Evolutionary conservation across 2,888 invertebrate species (phyloP), one percentile per base, ranked within the genome.

Genomic region (Eupithecia subumbrata): DNA sequence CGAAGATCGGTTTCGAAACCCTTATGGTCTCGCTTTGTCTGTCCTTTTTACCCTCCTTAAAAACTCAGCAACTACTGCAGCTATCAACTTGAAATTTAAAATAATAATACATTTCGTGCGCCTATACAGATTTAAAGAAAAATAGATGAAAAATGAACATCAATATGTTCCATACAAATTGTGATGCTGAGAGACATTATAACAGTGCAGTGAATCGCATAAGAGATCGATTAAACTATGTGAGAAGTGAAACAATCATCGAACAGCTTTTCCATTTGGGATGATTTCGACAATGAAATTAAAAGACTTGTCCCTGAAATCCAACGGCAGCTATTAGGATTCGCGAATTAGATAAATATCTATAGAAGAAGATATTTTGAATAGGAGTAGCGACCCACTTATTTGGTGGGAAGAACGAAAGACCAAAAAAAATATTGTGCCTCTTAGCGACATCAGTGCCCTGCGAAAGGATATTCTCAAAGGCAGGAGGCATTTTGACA

Each of bases 161-260:
- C n/a, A n/a, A n/a, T n/a, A n/a, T n/a, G n/a, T n/a, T n/a, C n/a
- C n/a, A n/a, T n/a, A n/a, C n/a, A n/a, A n/a, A n/a, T n/a, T n/a
- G n/a, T n/a, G n/a, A n/a, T n/a, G n/a, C n/a, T 43, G 43, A 48
- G 37, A 67, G 48, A 69, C 69, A 69, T 69, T 52, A 69, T 69
- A 69, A 52, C 69, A 69, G 69, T 69, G 69, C 69, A 69, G 69
- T 69, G 69, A 69, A 69, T 69, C 69, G 69, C 69, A 69, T 69
- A 69, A 34, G 69, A 52, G 52, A 69, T 69, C 69, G 69, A 69
- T 69, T 69, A 69, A 69, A 69, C 69, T 69, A 69, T 69, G 69
- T 69, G 69, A 69, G 69, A 69, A 69, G 69, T 69, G 69, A 69
- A 69, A 69, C 69, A 69, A 69, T 69, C 7, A 52, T 52, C 69